These are phyloP conservation scores for Zonotrichia albicollis DNA, from an alignment of 2,797 vertebrate species.

Conservation along the genomic window DNA sequence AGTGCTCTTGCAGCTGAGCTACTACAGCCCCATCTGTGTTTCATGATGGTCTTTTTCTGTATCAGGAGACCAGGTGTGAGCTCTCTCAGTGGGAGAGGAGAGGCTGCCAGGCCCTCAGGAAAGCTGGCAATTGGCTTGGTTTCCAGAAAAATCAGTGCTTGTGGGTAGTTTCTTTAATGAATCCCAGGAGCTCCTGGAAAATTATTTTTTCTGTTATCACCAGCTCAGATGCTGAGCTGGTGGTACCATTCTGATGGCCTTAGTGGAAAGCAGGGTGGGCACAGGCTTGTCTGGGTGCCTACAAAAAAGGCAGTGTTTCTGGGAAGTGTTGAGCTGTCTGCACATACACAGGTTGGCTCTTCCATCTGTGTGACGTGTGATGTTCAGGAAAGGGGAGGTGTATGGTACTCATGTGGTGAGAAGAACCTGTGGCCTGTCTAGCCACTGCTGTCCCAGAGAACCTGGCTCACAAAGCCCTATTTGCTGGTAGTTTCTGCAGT, in stretches of 20 bases:
- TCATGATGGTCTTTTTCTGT: background rate
- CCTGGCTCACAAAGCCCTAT: background rate
- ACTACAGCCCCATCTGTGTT: background rate
- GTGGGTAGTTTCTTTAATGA: background rate
- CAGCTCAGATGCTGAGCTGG: background rate
- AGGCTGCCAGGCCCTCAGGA: background rate
- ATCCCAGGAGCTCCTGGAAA: background rate
- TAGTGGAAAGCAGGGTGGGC: background rate
- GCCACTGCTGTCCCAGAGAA: background rate
- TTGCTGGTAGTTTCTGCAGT: background rate
- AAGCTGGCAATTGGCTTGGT: background rate
- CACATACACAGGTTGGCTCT: background rate
- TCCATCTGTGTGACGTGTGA: background rate
- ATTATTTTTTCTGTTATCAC: background rate
- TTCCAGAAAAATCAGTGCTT: background rate
- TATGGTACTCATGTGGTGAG: background rate
- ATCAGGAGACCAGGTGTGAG: background rate
- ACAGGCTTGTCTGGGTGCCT: background rate
- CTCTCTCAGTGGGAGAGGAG: background rate
- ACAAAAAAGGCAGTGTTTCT: background rate
- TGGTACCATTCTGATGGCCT: background rate
- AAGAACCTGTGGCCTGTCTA: background rate
- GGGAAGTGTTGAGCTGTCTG: background rate
- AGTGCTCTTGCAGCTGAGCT: background rate
- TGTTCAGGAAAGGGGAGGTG: background rate